Percentiles rank a stretch among this genome's conserved stretches.
Conservation (phyloP, 1,140 invertebrate species). For the Micrasema longulum region DNA sequence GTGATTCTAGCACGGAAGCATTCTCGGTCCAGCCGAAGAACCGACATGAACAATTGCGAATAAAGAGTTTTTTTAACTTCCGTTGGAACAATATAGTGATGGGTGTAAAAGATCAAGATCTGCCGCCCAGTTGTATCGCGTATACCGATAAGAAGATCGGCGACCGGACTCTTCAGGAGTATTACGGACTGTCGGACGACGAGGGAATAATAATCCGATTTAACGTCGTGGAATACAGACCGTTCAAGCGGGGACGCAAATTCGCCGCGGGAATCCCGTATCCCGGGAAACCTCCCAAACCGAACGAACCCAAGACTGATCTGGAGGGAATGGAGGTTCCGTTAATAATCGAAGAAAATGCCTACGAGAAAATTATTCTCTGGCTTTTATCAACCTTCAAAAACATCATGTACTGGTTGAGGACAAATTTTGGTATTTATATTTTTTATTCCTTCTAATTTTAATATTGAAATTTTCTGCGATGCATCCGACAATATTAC, state of each 20-base stretch:
- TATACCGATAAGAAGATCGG: conserved; percentile 18
- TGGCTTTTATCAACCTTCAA: conserved; percentile 20
- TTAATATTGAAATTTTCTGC: too few species aligned
- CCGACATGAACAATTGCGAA: not conserved
- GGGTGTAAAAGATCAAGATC: conserved; percentile 8
- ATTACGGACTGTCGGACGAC: conserved; percentile 47
- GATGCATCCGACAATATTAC: too few species aligned
- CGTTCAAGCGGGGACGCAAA: conserved; percentile 3
- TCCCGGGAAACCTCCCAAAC: conserved; percentile 9
- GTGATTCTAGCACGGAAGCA: not conserved
- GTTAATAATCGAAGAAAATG: too few species aligned
- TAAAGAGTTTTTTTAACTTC: conserved; percentile 17
- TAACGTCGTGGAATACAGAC: conserved; percentile 46
- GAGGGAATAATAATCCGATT: conserved; percentile 46
- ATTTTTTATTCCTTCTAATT: not conserved
- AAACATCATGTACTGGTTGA: conserved; percentile 18
- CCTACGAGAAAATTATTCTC: not conserved
- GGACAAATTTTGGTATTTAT: not conserved
- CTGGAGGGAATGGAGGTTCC: conserved; percentile 50
- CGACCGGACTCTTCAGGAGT: conserved; percentile 11
- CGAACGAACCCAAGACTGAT: conserved; percentile 9
- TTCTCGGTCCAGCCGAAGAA: not conserved
- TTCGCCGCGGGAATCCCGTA: conserved; percentile 39
- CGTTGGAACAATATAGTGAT: not conserved
- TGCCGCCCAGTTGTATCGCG: not conserved